Percentiles rank a stretch among this genome's conserved stretches.
phyloP scores from a whole-genome alignment of 92 coral and sea anemone genomes.

The Nematostella vectensis region DNA sequence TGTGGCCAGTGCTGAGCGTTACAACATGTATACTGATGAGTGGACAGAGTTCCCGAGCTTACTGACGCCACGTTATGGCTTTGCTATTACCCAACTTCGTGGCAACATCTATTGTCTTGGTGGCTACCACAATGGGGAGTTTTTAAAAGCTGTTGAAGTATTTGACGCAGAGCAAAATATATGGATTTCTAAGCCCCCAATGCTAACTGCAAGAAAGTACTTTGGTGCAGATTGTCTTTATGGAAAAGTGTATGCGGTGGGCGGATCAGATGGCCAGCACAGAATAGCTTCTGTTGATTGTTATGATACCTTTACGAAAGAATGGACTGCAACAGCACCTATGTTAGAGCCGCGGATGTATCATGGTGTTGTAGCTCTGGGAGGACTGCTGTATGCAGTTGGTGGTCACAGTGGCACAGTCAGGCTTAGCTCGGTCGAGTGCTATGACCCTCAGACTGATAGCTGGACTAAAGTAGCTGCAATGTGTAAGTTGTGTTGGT shows the following conservation, averaged over 20 bases:
- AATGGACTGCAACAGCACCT: slow-evolving; percentile 57
- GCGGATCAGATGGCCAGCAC: slow-evolving; percentile 77
- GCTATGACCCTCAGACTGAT: slow-evolving; percentile 88
- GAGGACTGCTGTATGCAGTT: slow-evolving; percentile 80
- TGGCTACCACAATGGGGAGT: slow-evolving; percentile 69
- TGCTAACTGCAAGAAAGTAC: slow-evolving; percentile 81
- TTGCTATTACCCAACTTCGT: slow-evolving; percentile 70
- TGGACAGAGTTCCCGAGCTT: slow-evolving; percentile 61
- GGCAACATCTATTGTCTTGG: slow-evolving; percentile 89
- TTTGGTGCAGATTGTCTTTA: slow-evolving; percentile 82
- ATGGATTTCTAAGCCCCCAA: slow-evolving; percentile 52
- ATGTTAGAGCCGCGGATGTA: slow-evolving; percentile 84
- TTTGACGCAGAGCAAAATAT: slow-evolving; percentile 60
- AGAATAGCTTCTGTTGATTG: slow-evolving; percentile 75
- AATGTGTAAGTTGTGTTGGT: slow-evolving; percentile 54
- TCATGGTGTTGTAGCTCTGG: slow-evolving; percentile 69
- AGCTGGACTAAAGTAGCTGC: slow-evolving; percentile 69
- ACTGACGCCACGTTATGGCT: slow-evolving; percentile 75
- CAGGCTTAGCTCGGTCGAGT: slow-evolving; percentile 78
- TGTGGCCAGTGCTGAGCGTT: slow-evolving; percentile 72
- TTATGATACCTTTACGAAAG: slow-evolving; percentile 62
- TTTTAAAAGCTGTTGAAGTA: slow-evolving; percentile 58
- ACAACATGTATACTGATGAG: slow-evolving; percentile 80
- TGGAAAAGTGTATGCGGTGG: slow-evolving; percentile 81
- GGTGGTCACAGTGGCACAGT: slow-evolving; percentile 89